A percentile compares a stretch with the other conserved stretches of the same genome.
phyloP scores from a whole-genome alignment of 2,888 invertebrate genomes.

The Oscheius myriophilus region DNA sequence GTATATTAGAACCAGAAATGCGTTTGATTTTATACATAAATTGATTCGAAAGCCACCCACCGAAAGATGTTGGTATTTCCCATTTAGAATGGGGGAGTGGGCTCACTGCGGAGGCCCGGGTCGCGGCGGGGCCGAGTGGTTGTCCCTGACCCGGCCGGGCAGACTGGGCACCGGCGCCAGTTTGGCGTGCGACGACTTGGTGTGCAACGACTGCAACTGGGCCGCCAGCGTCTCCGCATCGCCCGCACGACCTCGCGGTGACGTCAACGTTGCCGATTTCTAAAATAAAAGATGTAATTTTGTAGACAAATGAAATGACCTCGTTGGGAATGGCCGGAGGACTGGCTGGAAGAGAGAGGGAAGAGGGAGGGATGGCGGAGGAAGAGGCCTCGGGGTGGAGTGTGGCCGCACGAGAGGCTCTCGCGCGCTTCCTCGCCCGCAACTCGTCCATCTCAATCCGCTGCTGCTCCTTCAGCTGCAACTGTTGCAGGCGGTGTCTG shows the following conservation, averaged over 20 bases:
- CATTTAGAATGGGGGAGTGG: background rate
- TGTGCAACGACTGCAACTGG: constrained; percentile 6
- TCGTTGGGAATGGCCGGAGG: constrained; percentile 20
- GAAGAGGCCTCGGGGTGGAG: constrained; percentile 8
- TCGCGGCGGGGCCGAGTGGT: constrained; percentile 24
- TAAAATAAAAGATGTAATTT: background rate
- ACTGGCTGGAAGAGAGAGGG: constrained; percentile 21
- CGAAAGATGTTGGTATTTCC: background rate
- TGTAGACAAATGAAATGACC: background rate
- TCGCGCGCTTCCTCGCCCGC: constrained; percentile 13
- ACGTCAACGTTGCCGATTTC: constrained; percentile 15
- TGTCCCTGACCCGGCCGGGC: constrained; percentile 13
- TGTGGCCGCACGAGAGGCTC: constrained; percentile 12
- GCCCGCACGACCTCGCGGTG: constrained; percentile 18
- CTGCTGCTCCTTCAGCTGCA: constrained; percentile 46
- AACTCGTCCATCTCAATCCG: constrained; percentile 43
- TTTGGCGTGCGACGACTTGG: background rate
- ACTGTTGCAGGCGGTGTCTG: constrained; percentile 47
- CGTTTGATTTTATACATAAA: too few species aligned
- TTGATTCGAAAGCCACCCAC: too few species aligned
- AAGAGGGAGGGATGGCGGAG: constrained; percentile 15
- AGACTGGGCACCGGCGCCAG: constrained; percentile 16
- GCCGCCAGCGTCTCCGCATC: constrained; percentile 11
- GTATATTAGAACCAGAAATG: too few species aligned
- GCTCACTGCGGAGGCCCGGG: constrained; percentile 11